Base-by-base conservation (phyloP, 2,888 invertebrate species). In the Drosophila meridionalis region DNA sequence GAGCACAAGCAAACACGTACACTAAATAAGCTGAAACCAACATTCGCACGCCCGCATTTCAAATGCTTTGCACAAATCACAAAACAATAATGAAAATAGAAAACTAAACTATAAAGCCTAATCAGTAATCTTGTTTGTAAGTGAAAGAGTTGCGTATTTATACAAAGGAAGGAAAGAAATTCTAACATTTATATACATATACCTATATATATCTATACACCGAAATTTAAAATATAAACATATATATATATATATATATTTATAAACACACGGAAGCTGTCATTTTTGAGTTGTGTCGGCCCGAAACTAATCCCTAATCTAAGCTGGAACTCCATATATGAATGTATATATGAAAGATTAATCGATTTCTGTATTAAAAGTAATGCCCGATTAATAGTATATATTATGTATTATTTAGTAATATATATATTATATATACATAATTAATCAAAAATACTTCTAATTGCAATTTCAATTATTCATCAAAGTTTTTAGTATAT, bases 31-130 rank as follows among this genome's bases (percentile, higher is more conserved):
- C 79, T 79, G 78, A 76, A 76, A 80, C 80, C 58, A 58, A 87
- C 83, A 86, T 89, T 87, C 87, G 89, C 89, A 89, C 83, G 85
- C 67, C 76, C 68, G 87, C 87, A 87, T 87, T 89, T 82, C 12
- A 89, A 87, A 87, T 87, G 87, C 87, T 87, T 89, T 82, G 73
- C 61, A 66, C 12, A 62, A 40, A 65, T 30, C 56, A 32, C 43
- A 47, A 38, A 66, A 74, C 42, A 50, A 48, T 59, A 60, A 36
- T 28, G 42, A 20, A 63, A 58, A 57, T 34, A 26, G 30, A 45
- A 62, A 67, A 65, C 40, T 48, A 70, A 84, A 76, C 60, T 63
- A 63, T 73, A 80, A 76, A 80, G 61, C 65, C 48, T 80, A 77
- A 79, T 74, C 70, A 70, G 67, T 76, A 81, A 74, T 76, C 32